Base-by-base conservation (phyloP, 2,888 invertebrate genomes). In the Ormyrus pomaceus region DNA sequence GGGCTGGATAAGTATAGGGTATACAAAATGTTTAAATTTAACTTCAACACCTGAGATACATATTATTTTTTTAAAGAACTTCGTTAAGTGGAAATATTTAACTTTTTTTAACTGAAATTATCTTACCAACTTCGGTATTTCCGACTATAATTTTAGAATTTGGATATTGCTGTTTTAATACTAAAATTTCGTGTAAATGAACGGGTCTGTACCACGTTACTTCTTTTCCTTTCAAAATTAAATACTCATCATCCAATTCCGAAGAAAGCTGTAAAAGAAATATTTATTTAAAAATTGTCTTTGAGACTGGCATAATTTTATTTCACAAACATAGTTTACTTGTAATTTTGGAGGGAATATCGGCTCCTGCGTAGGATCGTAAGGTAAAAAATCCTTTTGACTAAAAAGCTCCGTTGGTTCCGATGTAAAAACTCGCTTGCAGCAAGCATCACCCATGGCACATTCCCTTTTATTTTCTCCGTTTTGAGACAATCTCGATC, bases 291-390 rank as follows among this genome's bases (percentile, higher is more conserved):
- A 34, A 34, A 8, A 69, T 56, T 8, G 11, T 66, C n/a, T 48
- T 50, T 8, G 19, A 5, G 50, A 34, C 48, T 56, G 34, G 34
- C 34, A 34, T 34, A n/a, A 34, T 73, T 61, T 64, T 50, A 48
- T 1, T 34, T 34, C 34, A 34, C 34, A 34, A 34, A 2, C 34
- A 19, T 59, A 66, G 56, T 48, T 78, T 77, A 96, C 88, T 88
- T 94, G 94, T 74, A 98, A 91, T 89, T 97, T 97, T 6, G 97
- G 96, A 13, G 98, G 98, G 88, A 98, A 98, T 85, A 98, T 98
- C 2, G 96, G 95, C 91, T 98, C 98, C 90, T 98, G 98, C 0
- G 95, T 92, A 0, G 95, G 92, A 91, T 97, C 95, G 84, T 95
- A 95, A 0, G 96, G 95, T 46, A 91, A 89, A 88, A 96, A 97